Evolutionary conservation across 1,140 invertebrate genomes (phyloP), one percentile per base, ranked within the genome.

Genomic region (Ips nitidus): DNA sequence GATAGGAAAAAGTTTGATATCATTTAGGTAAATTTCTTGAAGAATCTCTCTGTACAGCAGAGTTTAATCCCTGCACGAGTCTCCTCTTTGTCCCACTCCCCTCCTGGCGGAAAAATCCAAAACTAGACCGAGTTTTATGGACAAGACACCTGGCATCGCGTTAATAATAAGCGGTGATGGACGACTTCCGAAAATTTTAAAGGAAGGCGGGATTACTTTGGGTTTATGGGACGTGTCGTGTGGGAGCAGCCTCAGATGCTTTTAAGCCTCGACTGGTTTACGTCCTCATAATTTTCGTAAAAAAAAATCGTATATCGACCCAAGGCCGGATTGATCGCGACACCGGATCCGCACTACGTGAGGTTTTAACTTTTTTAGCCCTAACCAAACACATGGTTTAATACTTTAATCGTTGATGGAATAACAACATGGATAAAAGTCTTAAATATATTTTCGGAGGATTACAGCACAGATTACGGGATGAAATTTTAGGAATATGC

Each of bases 111-210:
- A 22, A 22, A 22, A 22, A 22, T 22, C 22, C 22, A 22, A 22
- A 22, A 22, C 22, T 22, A 22, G 22, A 22, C 22, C 22, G 22
- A 22, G 50, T 61, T 73, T 71, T 66, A 71, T 70, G 55, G 69
- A 6, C 65, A 65, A 42, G 64, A 68, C 71, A 73, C 69, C 68
- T 73, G 71, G 68, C 69, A 61, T 41, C 59, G 8, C 42, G 39
- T 52, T 5, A 68, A 61, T 63, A 65, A 63, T 64, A 64, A 50
- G 55, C 52, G 6, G 50, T 73, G 71, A 73, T 65, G 47, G 65
- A 73, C 57, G 64, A 73, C 71, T 73, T 73, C 71, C 71, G 62
- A 73, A 73, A 73, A 55, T 73, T 70, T 65, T 60, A 68, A 70
- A 73, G 71, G 71, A 73, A 73, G 63, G 64, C 52, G 63, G 68